Conservation (phyloP, 2,113 vertebrate species). For the Dolichotis patagonum region DNA sequence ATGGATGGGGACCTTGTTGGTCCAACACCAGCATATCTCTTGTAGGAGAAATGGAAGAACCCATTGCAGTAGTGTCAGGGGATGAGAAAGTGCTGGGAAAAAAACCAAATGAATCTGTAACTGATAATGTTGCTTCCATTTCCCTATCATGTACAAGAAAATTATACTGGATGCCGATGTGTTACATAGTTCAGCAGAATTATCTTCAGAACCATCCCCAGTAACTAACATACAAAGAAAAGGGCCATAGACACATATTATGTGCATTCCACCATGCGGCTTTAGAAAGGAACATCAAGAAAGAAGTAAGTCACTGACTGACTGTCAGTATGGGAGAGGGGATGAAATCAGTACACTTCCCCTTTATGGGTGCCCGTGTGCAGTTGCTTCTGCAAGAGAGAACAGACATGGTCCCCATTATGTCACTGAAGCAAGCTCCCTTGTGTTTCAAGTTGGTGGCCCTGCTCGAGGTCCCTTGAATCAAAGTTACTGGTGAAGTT, state of each 20-base stretch:
- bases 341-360: no score
- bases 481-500: no score
- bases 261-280: background rate
- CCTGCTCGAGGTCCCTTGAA: no score
- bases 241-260: no score
- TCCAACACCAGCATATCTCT: slow-evolving; percentile 23
- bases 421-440: no score
- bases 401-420: background rate
- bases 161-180: no score
- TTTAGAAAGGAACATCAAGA: background rate
- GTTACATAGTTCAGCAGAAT: no score
- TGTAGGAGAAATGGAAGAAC: slow-evolving; percentile 50
- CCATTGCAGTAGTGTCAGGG: slow-evolving; percentile 38
- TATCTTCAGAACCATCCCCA: background rate
- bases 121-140: no score
- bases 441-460: no score
- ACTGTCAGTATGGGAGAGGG: background rate
- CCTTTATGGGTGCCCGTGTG: background rate
- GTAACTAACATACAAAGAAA: background rate
- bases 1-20: slow-evolving; percentile 59
- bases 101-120: no score
- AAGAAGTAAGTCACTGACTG: background rate
- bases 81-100: background rate
- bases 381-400: background rate
- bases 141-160: no score